Evolutionary conservation across 2,113 vertebrate genomes (phyloP), one percentile per base, ranked within the genome.

Genomic region (Gymnogyps californianus): DNA sequence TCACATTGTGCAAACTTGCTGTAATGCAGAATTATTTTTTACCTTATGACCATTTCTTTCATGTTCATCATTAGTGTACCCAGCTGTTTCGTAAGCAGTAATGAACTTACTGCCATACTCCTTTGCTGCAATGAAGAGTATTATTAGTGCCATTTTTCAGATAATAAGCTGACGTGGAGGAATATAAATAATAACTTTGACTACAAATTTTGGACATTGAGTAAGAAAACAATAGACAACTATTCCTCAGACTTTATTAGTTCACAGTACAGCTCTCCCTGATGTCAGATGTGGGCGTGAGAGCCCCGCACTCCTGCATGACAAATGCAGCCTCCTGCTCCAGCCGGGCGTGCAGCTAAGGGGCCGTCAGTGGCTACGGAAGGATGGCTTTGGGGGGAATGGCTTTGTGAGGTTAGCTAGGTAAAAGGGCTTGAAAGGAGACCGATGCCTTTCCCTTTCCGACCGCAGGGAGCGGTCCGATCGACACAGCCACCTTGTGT

Each of bases 1-100:
- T 91, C 61, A 62, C 26, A 46, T 77, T 82, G 62, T 79, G 52
- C 77, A 91, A 91, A 85, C 42, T 58, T 95, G 65, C 61, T 9
- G 19, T 89, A 89, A 79, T n/a, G 32, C 44, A 59, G 59, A 88
- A 89, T 72, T 95, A 64, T 89, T 92, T 87, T 46, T 92, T 96
- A 96, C 77, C 74, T 91, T 87, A 76, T 4, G 6, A 84, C 52
- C n/a, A 28, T 72, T 94, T 91, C 64, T 95, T 87, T 59, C 47
- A 28, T 40, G 38, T 80, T 92, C 40, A 24, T 91, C 52, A 21
- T 91, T 79, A 87, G 28, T 17, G 40, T 80, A 61, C 84, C 72
- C 84, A 81, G 77, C 70, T 85, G 69, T 87, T 94, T 92, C 0
- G 0, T 49, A 76, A 89, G 87, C 74, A 61, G 52, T 89, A 84